Percentiles rank a stretch among this genome's conserved stretches.
Evolutionary conservation across 2,113 vertebrate species (phyloP).

Genomic region (Oncorhynchus mykiss): DNA sequence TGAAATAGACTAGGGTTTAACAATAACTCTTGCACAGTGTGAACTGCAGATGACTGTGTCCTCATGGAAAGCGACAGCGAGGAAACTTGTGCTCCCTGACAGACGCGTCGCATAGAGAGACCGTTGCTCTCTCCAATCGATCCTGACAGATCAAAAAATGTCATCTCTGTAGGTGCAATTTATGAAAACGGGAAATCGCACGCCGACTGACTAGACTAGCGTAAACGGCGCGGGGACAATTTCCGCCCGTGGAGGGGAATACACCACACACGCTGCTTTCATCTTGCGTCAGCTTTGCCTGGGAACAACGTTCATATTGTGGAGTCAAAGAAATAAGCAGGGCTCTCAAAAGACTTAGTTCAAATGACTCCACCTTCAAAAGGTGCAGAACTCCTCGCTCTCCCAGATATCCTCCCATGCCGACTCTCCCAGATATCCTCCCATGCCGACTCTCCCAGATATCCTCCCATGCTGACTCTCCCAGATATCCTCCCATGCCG

Average conservation of each 20-base stretch:
- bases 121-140: constrained; percentile 39
- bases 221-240: constrained; percentile 51
- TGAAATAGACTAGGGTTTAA: constrained; percentile 43
- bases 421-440: not conserved
- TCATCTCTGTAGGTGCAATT: constrained; percentile 61
- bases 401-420: too few species aligned
- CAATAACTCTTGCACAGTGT: constrained; percentile 39
- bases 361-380: not conserved
- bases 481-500: too few species aligned
- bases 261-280: constrained; percentile 48
- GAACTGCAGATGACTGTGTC: constrained; percentile 50
- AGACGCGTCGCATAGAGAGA: constrained; percentile 53
- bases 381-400: not conserved
- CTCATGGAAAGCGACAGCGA: constrained; percentile 47
- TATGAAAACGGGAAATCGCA: constrained; percentile 31
- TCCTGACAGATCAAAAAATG: constrained; percentile 54
- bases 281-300: constrained; percentile 27
- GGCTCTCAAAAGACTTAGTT: constrained; percentile 22
- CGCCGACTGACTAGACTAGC: constrained; percentile 35
- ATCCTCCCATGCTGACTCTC: too few species aligned
- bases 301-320: not conserved
- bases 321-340: not conserved
- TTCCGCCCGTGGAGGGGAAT: constrained; percentile 41
- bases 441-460: not conserved
- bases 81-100: constrained; percentile 58